Base-by-base conservation (phyloP, 23 tunicate genomes). In the Corella eumyota region DNA sequence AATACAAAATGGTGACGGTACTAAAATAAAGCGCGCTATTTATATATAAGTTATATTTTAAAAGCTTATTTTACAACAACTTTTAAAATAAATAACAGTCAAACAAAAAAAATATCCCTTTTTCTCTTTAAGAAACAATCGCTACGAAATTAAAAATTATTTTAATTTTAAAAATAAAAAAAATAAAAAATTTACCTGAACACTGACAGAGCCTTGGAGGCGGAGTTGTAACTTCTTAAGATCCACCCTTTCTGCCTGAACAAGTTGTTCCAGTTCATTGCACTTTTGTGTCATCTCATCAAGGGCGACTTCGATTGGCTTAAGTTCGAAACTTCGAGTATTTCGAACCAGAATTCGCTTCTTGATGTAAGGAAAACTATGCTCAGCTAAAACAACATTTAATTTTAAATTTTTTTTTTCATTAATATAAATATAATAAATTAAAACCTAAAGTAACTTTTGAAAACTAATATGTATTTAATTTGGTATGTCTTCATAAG, bases 291-390 rank as follows among this genome's bases (percentile, higher is more conserved):
- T 71, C 95, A 93, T 77, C 68, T 79, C 93, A 59, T 85, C 90
- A 13, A 85, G 68, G 35, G 99, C 99, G 53, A 93, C 86, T 64
- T 93, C 91, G 60, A 88, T 90, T 26, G 99, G 99, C 40, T 84
- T 81, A 59, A 92, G 32, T 58, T 92, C 98, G 59, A 62, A 90
- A 64, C 91, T 90, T 47, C 85, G 68, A 50, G 49, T 67, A 9
- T 80, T 20, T 11, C 70, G 69, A 13, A 80, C 76, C 38, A 61
- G 58, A 47, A 93, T 93, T 30, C 99, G 75, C 70, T 93, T 93
- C 69, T 74, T 93, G 26, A 90, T 60, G 83, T 93, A 93, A 0
- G 99, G 99, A 48, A 93, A 93, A 48, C 72, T 61, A 61, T 93
- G 83, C 17, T 77, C 59, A 19, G 99, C 96, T 88, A 45, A 19